These are phyloP conservation scores for Sceliomorpha sp. DNA, from an alignment of 2,888 invertebrate genomes.

Conservation along the genomic window DNA sequence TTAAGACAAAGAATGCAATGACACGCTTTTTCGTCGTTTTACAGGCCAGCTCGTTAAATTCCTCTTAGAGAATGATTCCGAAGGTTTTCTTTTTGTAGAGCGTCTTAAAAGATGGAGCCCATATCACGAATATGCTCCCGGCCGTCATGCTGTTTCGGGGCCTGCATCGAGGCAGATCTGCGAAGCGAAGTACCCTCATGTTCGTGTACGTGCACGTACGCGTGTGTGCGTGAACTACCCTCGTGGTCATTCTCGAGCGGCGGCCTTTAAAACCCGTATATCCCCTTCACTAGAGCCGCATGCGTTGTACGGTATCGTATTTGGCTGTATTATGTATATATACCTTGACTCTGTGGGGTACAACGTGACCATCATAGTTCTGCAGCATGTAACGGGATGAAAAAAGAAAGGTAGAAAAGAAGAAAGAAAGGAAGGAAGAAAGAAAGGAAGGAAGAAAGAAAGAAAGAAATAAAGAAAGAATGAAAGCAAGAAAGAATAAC, in stretches of 20 bases:
- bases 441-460: too few relatives aligned
- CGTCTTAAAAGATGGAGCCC: constrained; percentile 34
- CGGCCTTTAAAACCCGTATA: constrained; percentile 43
- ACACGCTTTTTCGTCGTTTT: constrained; percentile 24
- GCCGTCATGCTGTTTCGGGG: constrained; percentile 53
- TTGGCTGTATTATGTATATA: constrained; percentile 42
- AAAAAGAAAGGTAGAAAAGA: constrained; percentile 10
- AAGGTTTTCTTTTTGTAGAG: constrained; percentile 41
- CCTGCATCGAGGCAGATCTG: constrained; percentile 34
- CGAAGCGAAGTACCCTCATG: constrained; percentile 30
- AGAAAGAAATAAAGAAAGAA: too few relatives aligned
- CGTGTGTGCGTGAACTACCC: constrained; percentile 39
- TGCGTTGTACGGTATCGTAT: constrained; percentile 44
- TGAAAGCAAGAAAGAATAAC: constrained; percentile 31
- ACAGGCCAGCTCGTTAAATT: constrained; percentile 39
- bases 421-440: too few relatives aligned
- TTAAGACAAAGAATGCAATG: constrained; percentile 53
- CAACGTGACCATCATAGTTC: constrained; percentile 50
- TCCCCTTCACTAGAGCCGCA: constrained; percentile 21
- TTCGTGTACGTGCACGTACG: neutral
- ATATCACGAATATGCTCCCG: constrained; percentile 30
- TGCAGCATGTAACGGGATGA: constrained; percentile 40
- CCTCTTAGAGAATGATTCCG: constrained; percentile 46
- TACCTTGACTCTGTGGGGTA: constrained; percentile 51
- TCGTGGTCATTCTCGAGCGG: constrained; percentile 46